Evolutionary conservation across 2,888 invertebrate genomes (phyloP).

Genomic region (Ophion ellenae): DNA sequence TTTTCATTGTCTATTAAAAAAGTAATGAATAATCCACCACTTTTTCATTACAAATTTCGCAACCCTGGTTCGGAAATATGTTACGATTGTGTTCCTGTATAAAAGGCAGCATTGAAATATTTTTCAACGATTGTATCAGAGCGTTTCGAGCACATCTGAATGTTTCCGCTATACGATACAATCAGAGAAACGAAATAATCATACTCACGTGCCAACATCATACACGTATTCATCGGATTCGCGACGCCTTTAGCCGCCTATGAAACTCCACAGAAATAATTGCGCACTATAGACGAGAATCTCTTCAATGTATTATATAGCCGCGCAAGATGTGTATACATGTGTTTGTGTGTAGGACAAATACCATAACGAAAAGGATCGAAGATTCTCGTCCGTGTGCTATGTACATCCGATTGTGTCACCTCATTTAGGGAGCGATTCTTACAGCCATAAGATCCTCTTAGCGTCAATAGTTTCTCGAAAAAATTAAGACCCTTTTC

Average conservation of each 20-base stretch:
- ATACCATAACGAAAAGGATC: not conserved
- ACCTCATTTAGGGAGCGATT: conserved; percentile 40
- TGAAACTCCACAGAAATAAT: not conserved
- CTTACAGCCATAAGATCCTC: not conserved
- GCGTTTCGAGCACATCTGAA: not conserved
- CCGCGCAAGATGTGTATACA: not conserved
- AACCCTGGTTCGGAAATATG: no score
- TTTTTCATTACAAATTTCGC: no score
- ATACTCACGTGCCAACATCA: not conserved
- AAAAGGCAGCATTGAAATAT: not conserved
- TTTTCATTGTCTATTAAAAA: no score
- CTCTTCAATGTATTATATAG: not conserved
- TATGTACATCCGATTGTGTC: conserved; percentile 13
- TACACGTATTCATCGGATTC: not conserved
- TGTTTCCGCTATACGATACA: not conserved
- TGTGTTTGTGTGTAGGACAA: not conserved
- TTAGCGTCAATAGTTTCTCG: not conserved
- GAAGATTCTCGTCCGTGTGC: not conserved
- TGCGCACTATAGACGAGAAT: conserved; percentile 4
- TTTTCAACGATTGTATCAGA: not conserved
- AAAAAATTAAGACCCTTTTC: not conserved
- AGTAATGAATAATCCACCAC: no score
- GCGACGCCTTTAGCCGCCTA: not conserved
- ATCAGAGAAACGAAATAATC: not conserved
- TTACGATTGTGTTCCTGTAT: not conserved